Conservation (phyloP, 1,140 invertebrate genomes). For the Mizuhopecten yessoensis region DNA sequence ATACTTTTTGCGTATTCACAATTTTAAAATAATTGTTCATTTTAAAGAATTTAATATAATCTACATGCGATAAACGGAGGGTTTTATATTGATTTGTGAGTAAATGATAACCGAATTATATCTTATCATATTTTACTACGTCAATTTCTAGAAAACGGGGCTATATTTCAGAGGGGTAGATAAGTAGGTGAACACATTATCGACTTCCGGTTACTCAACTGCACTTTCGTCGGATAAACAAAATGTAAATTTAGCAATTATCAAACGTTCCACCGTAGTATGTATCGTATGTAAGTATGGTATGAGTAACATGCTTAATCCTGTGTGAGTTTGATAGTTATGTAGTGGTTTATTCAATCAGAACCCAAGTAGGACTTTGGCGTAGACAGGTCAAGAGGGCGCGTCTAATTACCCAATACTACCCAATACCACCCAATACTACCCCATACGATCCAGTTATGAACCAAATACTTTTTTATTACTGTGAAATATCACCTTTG, state of each 20-base stretch:
- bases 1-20: background rate
- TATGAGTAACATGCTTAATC: background rate
- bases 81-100: background rate
- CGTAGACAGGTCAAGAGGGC: no score
- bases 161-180: background rate
- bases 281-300: background rate
- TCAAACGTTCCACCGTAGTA: background rate
- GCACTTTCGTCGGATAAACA: background rate
- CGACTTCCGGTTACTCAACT: background rate
- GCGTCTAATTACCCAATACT: no score
- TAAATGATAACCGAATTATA: background rate
- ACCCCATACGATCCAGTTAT: no score
- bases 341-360: background rate
- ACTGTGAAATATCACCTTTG: no score
- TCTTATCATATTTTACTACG: background rate
- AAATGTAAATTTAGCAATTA: background rate
- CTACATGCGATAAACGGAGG: background rate
- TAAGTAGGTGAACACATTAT: background rate
- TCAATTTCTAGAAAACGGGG: background rate
- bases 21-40: background rate
- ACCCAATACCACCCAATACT: no score
- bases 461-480: no score
- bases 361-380: background rate
- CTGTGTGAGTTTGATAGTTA: background rate
- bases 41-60: background rate